These are phyloP conservation scores for Brachionus sp. DNA, from an alignment of 1,140 invertebrate genomes.

Conservation along the genomic window DNA sequence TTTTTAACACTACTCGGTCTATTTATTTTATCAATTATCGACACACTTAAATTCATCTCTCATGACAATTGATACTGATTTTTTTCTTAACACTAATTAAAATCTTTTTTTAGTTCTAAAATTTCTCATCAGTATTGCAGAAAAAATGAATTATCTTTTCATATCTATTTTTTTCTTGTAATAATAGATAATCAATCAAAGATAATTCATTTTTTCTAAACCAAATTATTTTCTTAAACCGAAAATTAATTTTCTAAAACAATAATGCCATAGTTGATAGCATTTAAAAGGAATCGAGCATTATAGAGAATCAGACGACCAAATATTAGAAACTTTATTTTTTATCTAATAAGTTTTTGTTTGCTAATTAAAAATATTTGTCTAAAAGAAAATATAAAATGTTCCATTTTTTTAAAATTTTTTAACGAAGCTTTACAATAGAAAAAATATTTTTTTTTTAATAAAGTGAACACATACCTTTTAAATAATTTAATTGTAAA, in stretches of 20 bases:
- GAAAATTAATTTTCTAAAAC: neutral
- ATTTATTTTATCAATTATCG: constrained; percentile 25
- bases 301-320: too few species aligned
- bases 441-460: too few species aligned
- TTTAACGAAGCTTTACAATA: neutral
- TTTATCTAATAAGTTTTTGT: neutral
- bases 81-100: neutral
- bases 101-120: neutral
- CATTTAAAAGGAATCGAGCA: too few species aligned
- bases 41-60: neutral
- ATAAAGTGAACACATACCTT: too few species aligned
- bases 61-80: neutral
- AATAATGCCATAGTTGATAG: too few species aligned
- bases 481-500: neutral
- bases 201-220: too few species aligned
- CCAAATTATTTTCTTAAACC: neutral
- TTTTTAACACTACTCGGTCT: constrained; percentile 22
- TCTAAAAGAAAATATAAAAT: neutral
- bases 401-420: neutral
- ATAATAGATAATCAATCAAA: too few species aligned
- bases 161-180: too few species aligned
- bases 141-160: too few species aligned
- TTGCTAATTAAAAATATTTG: neutral
- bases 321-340: neutral
- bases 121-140: too few species aligned